Conservation (phyloP, 2,888 invertebrate species). For the Chydorus sphaericus region DNA sequence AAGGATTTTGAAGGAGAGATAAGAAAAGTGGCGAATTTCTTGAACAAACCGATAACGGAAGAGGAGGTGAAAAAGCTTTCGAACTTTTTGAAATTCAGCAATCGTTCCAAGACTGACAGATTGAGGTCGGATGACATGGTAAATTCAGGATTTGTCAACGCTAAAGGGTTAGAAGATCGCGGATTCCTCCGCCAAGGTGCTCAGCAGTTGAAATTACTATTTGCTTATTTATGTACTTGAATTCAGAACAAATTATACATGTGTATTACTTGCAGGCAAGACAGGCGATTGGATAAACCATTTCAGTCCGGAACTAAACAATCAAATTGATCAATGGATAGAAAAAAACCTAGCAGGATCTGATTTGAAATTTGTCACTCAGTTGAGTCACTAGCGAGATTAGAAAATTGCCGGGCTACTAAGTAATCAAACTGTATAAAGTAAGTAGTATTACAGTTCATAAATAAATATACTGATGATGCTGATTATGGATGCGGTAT, state of each 20-base stretch:
- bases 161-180: conserved; percentile 9
- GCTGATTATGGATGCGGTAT: too few relatives aligned
- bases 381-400: conserved; percentile 7
- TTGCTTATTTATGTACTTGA: not conserved
- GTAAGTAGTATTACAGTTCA: too few relatives aligned
- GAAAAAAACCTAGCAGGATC: conserved; percentile 30
- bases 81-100: conserved; percentile 60
- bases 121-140: conserved; percentile 38
- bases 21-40: conserved; percentile 50
- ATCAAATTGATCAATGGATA: conserved; percentile 56
- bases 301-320: conserved; percentile 54
- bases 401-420: too few relatives aligned
- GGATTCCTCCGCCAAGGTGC: conserved; percentile 14
- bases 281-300: conserved; percentile 69
- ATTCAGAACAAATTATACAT: not conserved
- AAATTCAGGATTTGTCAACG: not conserved
- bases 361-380: not conserved
- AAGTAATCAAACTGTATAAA: too few relatives aligned
- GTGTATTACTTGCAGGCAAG: conserved; percentile 35
- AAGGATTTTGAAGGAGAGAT: conserved; percentile 51
- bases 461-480: too few relatives aligned
- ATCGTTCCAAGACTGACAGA: conserved; percentile 65
- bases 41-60: conserved; percentile 48
- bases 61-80: conserved; percentile 48
- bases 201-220: not conserved